Evolutionary conservation across 2,113 vertebrate species (phyloP), one percentile per base, ranked within the genome.

Genomic region (Hyaena hyaena): DNA sequence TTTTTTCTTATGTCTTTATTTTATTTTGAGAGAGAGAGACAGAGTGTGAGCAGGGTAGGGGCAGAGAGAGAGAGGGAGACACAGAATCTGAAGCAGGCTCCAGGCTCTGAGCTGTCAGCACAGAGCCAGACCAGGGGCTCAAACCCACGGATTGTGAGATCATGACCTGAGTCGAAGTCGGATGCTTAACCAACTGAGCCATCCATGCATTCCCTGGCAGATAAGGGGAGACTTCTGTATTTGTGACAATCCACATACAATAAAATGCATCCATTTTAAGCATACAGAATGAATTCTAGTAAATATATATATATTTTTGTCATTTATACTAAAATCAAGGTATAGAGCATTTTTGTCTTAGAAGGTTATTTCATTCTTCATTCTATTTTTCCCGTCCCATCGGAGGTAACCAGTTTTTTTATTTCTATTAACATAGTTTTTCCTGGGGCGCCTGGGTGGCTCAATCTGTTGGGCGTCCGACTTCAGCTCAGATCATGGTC

Each of bases 401-500:
- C 26, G 77, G n/a, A 88, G 31, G 31, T 65, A 91, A 65, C 33
- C 23, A 90, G 11, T 84, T 10, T 73, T 89, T 45, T 74, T 19
- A 87, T 69, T 93, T 81, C 53, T 85, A 5, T 68, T 63, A 55
- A 73, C 66, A 81, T 73, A 91, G 23, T 71, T 93, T 96, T 88
- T 45, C 28, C 88, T 79, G 39, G 39, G 39, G 39, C 39, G 4
- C 39, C 39, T 39, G 39, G 39, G 39, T 39, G 39, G 39, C 39
- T 39, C 39, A 39, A 39, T 39, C 39, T 39, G 39, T 39, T 39
- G 39, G 39, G 39, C 39, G 3, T 39, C 39, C 39, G 39, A 39
- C 39, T 39, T 39, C 39, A 39, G 39, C 39, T 39, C 39, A 39
- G 39, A 39, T 39, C 39, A 39, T 39, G 39, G 39, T 39, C 39